These are phyloP conservation scores for Xiphias gladius DNA, from an alignment of 2,113 vertebrate species.

Conservation along the genomic window DNA sequence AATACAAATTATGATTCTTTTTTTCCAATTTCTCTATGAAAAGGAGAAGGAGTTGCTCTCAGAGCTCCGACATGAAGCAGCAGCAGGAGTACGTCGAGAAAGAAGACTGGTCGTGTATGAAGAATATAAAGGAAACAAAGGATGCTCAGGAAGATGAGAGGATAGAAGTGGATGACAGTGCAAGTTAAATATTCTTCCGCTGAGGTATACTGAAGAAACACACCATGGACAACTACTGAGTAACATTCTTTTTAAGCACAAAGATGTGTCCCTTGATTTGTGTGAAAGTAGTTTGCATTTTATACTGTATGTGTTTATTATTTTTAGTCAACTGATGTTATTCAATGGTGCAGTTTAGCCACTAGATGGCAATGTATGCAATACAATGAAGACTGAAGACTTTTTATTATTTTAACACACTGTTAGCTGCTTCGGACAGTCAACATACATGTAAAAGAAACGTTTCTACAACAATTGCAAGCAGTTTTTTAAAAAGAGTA, in stretches of 20 bases:
- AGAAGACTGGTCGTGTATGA: slow-evolving; percentile 78
- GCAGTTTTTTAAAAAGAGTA: not conserved
- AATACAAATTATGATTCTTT: not conserved
- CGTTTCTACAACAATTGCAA: not conserved
- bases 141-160: slow-evolving; percentile 44
- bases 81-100: slow-evolving; percentile 86
- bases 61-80: slow-evolving; percentile 79
- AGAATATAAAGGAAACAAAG: slow-evolving; percentile 38
- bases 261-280: not conserved
- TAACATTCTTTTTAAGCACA: not conserved
- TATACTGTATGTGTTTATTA: not conserved
- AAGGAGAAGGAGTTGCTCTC: slow-evolving; percentile 84
- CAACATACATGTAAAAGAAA: slow-evolving; percentile 11
- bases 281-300: slow-evolving; percentile 20
- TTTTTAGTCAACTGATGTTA: not conserved
- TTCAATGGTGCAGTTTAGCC: slow-evolving; percentile 39
- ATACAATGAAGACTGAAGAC: slow-evolving; percentile 13
- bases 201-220: not conserved
- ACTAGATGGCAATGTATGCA: slow-evolving; percentile 53
- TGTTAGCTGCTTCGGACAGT: slow-evolving; percentile 5
- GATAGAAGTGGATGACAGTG: slow-evolving; percentile 5
- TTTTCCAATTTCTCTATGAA: slow-evolving; percentile 35
- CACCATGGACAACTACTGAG: not conserved
- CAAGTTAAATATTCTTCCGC: slow-evolving; percentile 20
- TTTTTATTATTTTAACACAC: not conserved